Evolutionary conservation across 2,888 invertebrate species (phyloP).

Genomic region (Flabesymbios commensalis): DNA sequence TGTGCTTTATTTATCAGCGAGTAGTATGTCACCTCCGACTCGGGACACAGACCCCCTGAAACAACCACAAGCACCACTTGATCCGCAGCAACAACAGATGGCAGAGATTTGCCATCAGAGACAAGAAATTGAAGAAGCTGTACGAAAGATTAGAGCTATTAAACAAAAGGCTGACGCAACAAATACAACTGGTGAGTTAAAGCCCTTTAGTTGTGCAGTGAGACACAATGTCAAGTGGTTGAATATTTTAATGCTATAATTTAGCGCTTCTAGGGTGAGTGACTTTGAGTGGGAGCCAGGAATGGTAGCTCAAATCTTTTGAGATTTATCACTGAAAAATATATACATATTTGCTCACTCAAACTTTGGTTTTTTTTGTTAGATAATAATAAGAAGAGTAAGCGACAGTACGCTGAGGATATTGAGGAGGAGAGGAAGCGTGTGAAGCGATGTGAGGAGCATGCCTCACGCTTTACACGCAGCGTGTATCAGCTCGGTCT

Average conservation of each 20-base stretch:
- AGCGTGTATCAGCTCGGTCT: constrained; percentile 50
- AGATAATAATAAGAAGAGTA: no score
- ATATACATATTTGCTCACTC: neutral
- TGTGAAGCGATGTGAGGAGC: constrained; percentile 43
- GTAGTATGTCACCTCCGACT: constrained; percentile 46
- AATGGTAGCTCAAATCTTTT: no score
- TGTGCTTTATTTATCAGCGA: constrained; percentile 32
- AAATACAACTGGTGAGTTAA: no score
- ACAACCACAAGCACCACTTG: constrained; percentile 26
- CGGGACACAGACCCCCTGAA: constrained; percentile 38
- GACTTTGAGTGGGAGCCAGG: no score
- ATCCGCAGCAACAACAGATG: constrained; percentile 32
- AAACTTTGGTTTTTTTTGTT: no score
- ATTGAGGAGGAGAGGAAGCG: constrained; percentile 42
- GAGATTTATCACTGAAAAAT: no score
- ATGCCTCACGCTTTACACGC: constrained; percentile 43
- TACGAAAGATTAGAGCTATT: constrained; percentile 47
- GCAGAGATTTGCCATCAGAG: constrained; percentile 47
- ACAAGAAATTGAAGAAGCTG: constrained; percentile 46
- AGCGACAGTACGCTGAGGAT: constrained; percentile 43
- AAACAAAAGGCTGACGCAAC: constrained; percentile 43
- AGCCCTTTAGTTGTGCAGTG: no score
- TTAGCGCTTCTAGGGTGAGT: no score
- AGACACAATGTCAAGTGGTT: no score
- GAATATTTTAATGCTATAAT: no score